These are phyloP conservation scores for Dendropsophus ebraccatus DNA, from an alignment of 2,113 vertebrate genomes.

Conservation along the genomic window DNA sequence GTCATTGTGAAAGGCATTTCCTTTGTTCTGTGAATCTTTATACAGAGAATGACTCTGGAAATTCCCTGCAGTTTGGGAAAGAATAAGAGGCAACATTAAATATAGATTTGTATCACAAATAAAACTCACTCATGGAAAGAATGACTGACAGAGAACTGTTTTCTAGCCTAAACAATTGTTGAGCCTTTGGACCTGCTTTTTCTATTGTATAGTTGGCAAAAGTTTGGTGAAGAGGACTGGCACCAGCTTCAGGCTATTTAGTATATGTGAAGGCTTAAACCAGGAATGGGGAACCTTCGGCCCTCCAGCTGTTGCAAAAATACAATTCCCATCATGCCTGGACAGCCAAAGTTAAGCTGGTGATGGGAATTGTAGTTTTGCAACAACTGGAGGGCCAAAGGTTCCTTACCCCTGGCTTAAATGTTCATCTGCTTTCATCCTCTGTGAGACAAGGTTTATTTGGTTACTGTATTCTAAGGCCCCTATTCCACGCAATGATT, in stretches of 20 bases:
- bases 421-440: no score
- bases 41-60: neutral
- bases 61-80: neutral
- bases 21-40: neutral
- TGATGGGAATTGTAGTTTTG: no score
- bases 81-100: neutral
- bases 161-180: neutral
- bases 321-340: no score
- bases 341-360: no score
- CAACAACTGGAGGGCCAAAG: no score
- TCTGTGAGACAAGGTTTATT: no score
- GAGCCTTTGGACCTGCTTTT: neutral
- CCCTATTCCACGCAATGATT: no score
- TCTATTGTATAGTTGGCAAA: neutral
- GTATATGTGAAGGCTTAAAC: no score
- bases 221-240: neutral
- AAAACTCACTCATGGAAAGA: neutral
- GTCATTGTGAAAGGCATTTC: neutral
- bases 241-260: neutral
- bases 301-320: no score
- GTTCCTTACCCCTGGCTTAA: no score
- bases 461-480: no score
- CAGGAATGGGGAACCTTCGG: no score
- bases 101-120: neutral
- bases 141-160: neutral